Evolutionary conservation across 2,113 vertebrate species (phyloP).

Genomic region (Odobenus rosmarus): DNA sequence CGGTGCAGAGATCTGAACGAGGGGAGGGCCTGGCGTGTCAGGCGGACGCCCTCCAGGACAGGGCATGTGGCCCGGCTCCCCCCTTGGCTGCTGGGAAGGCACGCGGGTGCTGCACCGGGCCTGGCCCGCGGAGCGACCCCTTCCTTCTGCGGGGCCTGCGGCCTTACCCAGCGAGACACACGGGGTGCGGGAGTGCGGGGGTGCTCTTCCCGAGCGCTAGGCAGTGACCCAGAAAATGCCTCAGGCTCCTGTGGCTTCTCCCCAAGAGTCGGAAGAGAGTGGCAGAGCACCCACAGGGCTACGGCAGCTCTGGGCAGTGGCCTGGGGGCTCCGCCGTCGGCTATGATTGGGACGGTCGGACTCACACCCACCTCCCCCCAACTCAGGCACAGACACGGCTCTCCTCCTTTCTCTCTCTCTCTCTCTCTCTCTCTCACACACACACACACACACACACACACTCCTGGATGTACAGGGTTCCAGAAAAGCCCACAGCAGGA

Average conservation of each 20-base stretch:
- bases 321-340: neutral
- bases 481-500: neutral
- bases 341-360: neutral
- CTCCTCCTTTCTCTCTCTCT: neutral
- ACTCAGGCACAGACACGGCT: neutral
- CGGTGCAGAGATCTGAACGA: neutral
- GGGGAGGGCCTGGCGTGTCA: neutral
- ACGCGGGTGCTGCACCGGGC: neutral
- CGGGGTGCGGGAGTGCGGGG: neutral
- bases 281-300: constrained; percentile 38
- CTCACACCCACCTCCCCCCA: neutral
- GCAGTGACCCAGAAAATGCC: constrained; percentile 69
- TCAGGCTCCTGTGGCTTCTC: neutral
- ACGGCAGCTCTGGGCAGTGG: neutral
- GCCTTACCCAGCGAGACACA: neutral
- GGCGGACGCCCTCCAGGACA: constrained; percentile 38
- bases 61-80: constrained; percentile 23
- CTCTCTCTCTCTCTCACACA: neutral
- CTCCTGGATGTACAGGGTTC: neutral
- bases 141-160: neutral
- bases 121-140: neutral
- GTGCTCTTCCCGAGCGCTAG: neutral
- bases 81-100: neutral
- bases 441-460: neutral
- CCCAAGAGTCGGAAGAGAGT: neutral